Evolutionary conservation across 1,140 invertebrate species (phyloP).

Genomic region (Diuraphis noxia): DNA sequence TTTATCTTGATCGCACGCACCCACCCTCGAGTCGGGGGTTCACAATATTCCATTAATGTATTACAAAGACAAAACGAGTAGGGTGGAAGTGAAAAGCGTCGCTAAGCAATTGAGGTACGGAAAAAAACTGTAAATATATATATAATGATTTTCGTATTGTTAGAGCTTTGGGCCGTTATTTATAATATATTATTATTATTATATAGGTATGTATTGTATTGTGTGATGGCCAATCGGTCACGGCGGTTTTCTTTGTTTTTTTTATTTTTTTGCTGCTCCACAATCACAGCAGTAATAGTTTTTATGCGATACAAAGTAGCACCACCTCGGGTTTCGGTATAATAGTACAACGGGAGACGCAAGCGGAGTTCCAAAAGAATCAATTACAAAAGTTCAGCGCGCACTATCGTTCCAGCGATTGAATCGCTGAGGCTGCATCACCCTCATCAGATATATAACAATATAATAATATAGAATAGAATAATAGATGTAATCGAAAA

Average conservation of each 20-base stretch:
- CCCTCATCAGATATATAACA: too few species aligned
- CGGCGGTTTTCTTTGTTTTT: too few species aligned
- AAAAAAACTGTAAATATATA: not conserved
- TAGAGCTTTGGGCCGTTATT: not conserved
- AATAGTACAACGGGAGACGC: too few species aligned
- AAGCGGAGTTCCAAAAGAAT: not conserved
- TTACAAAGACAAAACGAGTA: not conserved
- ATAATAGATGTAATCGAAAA: not conserved
- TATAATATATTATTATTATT: too few species aligned
- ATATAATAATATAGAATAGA: not conserved
- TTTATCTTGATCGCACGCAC: slow-evolving; percentile 32
- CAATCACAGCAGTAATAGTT: not conserved
- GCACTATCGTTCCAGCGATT: not conserved
- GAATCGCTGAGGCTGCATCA: too few species aligned
- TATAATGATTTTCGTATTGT: slow-evolving; percentile 17
- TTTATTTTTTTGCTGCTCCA: not conserved
- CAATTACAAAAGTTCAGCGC: slow-evolving; percentile 14
- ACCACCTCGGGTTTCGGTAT: not conserved
- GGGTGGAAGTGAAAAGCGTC: slow-evolving; percentile 25
- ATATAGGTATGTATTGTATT: not conserved
- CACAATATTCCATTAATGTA: not conserved
- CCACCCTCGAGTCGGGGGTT: not conserved
- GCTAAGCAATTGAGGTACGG: not conserved
- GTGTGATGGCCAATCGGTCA: not conserved
- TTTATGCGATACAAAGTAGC: not conserved